These are phyloP conservation scores for Myotis vivesi DNA, from an alignment of 2,797 vertebrate genomes.

Conservation along the genomic window DNA sequence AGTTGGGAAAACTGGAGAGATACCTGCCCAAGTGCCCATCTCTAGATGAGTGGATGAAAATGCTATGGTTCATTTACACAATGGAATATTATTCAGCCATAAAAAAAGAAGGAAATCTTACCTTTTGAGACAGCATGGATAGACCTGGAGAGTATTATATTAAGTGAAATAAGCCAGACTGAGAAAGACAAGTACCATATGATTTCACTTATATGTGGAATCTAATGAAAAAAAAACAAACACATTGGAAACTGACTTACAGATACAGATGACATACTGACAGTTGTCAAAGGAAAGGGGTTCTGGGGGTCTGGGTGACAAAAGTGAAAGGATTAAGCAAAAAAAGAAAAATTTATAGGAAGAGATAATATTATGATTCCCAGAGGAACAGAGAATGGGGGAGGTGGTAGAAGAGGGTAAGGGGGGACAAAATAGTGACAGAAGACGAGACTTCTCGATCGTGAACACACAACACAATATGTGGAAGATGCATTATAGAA, in stretches of 20 bases:
- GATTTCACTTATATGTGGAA: background rate
- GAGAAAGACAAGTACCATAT: background rate
- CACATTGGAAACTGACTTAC: background rate
- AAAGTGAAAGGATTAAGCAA: background rate
- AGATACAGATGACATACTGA: background rate
- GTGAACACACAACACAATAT: background rate
- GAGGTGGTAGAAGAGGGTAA: background rate
- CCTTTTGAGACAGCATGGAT: background rate
- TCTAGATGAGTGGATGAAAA: background rate
- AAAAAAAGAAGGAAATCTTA: background rate
- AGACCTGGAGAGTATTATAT: background rate
- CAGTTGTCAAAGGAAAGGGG: background rate
- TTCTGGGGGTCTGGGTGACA: background rate
- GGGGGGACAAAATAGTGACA: background rate
- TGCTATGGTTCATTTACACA: background rate
- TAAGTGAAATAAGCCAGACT: background rate
- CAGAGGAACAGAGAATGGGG: background rate
- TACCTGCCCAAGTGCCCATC: background rate
- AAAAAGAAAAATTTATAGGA: background rate
- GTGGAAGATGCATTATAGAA: background rate
- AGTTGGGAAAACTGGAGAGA: background rate
- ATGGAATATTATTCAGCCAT: background rate
- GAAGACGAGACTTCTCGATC: background rate
- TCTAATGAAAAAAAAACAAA: background rate
- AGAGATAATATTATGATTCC: background rate